Percentiles rank a stretch among this genome's conserved stretches.
phyloP scores from a whole-genome alignment of 2,888 invertebrate genomes.

The Agonum fuliginosum region DNA sequence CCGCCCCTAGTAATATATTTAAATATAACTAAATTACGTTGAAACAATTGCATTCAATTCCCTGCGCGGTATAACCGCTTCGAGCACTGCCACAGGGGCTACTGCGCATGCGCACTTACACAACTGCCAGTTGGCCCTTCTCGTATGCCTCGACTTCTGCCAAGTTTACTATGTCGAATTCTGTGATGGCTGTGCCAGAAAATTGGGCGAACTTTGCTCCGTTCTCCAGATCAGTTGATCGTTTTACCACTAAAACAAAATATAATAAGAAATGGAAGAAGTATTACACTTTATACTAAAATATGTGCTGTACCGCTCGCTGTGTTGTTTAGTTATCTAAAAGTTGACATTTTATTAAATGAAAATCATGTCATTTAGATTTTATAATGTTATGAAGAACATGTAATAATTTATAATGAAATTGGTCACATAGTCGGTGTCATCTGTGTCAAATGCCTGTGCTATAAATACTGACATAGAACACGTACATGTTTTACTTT shows the following conservation, averaged over 20 bases:
- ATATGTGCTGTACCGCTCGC: too few relatives aligned
- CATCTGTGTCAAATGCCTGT: too few relatives aligned
- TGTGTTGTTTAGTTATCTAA: too few relatives aligned
- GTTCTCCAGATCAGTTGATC: slow-evolving; percentile 70
- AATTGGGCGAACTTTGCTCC: slow-evolving; percentile 83
- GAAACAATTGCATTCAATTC: slow-evolving; percentile 45
- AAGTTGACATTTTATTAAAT: too few relatives aligned
- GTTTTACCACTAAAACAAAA: slow-evolving; percentile 68
- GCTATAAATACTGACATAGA: too few relatives aligned
- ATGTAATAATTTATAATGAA: not conserved
- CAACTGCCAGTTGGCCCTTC: slow-evolving; percentile 64
- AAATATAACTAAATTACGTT: slow-evolving; percentile 33
- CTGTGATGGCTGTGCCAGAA: slow-evolving; percentile 83
- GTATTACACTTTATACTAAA: too few relatives aligned
- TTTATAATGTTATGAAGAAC: too few relatives aligned
- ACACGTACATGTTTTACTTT: too few relatives aligned
- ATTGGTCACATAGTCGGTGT: not conserved
- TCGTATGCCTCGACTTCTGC: slow-evolving; percentile 77
- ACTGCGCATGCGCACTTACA: not conserved
- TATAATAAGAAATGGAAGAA: too few relatives aligned
- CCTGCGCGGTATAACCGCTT: not conserved
- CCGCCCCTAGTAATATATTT: not conserved
- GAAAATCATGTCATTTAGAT: too few relatives aligned
- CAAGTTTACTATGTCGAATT: slow-evolving; percentile 84
- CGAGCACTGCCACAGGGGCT: not conserved